Evolutionary conservation across 2,113 vertebrate species (phyloP).

Genomic region (Laterallus jamaicensis): DNA sequence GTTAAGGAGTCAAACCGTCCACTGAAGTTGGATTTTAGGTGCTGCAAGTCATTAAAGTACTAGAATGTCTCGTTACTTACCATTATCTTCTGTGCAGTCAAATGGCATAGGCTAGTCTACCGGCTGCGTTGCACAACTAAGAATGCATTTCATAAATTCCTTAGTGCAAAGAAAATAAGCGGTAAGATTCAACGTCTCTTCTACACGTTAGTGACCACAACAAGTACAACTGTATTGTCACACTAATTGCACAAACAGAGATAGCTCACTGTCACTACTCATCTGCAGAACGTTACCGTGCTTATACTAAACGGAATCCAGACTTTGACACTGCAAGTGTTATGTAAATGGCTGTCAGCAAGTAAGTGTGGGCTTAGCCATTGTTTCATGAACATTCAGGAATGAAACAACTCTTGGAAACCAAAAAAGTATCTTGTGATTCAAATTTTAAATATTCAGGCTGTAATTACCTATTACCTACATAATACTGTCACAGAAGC

Average conservation of each 20-base stretch:
- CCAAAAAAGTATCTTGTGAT: not conserved
- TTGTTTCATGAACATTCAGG: not conserved
- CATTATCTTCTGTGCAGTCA: not conserved
- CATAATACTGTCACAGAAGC: not conserved
- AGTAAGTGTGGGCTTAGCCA: rapidly evolving
- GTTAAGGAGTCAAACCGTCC: not conserved
- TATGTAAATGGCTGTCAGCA: not conserved
- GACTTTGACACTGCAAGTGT: not conserved
- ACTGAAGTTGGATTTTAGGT: not conserved
- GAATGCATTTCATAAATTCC: not conserved
- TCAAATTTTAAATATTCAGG: not conserved
- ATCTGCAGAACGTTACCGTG: not conserved
- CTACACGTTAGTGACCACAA: not conserved
- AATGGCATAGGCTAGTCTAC: not conserved
- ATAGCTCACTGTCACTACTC: not conserved
- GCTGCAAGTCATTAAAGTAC: not conserved
- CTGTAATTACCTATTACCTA: not conserved
- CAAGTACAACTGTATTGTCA: not conserved
- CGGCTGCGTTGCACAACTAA: not conserved
- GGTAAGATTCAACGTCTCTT: not conserved
- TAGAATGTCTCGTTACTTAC: slow-evolving; percentile 24
- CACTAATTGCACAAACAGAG: not conserved
- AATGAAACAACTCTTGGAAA: not conserved
- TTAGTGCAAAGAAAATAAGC: not conserved
- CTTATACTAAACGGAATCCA: not conserved